Percentiles rank a stretch among this genome's conserved stretches.
Evolutionary conservation across 2,113 vertebrate species (phyloP).

Genomic region (Ivindomyrus marchei): DNA sequence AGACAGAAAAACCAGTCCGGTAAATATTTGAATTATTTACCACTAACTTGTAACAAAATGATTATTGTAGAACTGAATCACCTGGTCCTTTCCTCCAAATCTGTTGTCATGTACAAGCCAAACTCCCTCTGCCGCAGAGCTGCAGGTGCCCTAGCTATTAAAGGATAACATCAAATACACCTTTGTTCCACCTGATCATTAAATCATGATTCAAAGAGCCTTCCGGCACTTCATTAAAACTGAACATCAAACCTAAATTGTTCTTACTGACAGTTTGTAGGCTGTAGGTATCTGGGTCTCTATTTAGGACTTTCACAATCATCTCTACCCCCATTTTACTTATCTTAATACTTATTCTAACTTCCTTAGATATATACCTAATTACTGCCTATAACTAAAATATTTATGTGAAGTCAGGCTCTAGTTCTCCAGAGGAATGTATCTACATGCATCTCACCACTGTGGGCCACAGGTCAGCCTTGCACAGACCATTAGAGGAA

Average conservation of each 20-base stretch:
- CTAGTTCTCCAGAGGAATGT: background rate
- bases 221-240: background rate
- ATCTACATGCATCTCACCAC: background rate
- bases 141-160: background rate
- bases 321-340: background rate
- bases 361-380: background rate
- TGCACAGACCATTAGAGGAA: background rate
- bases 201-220: background rate
- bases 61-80: background rate
- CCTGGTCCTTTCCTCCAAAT: background rate
- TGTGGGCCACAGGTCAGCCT: background rate
- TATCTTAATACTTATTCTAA: background rate
- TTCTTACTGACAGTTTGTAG: background rate
- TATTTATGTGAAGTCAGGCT: background rate
- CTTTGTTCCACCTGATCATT: background rate
- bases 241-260: background rate
- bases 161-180: background rate
- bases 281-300: background rate
- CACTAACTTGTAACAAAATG: background rate
- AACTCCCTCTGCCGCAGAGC: background rate
- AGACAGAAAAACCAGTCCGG: background rate
- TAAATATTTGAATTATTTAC: constrained; percentile 6
- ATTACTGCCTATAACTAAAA: background rate
- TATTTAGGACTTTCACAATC: no score
- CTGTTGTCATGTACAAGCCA: background rate